These are phyloP conservation scores for Bradypodion ventrale DNA, from an alignment of 2,797 vertebrate genomes.

Conservation along the genomic window DNA sequence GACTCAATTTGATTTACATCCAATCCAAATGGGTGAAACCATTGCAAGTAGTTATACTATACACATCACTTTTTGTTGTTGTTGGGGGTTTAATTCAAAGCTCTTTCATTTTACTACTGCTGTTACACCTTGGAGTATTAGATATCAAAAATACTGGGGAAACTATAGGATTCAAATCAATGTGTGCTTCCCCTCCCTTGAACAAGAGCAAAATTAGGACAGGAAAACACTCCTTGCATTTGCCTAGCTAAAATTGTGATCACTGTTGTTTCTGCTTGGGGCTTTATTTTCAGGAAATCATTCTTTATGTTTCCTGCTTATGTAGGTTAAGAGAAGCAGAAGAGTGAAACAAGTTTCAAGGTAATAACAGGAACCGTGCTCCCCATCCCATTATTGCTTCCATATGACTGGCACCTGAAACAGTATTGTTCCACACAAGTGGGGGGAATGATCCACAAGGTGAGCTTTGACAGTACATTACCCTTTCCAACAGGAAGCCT, in stretches of 20 bases:
- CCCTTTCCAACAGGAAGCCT: slow-evolving; percentile 24
- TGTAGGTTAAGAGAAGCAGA: neutral
- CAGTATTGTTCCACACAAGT: neutral
- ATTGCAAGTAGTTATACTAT: too few relatives aligned
- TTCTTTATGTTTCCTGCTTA: neutral
- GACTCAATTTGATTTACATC: too few relatives aligned
- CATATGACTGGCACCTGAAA: neutral
- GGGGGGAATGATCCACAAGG: slow-evolving; percentile 7
- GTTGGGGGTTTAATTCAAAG: neutral
- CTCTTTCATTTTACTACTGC: neutral
- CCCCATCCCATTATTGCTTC: neutral
- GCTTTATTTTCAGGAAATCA: neutral
- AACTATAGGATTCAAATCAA: too few relatives aligned
- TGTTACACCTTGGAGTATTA: neutral
- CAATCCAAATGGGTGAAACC: too few relatives aligned
- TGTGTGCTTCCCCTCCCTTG: too few relatives aligned
- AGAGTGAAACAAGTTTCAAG: neutral
- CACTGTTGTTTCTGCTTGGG: neutral
- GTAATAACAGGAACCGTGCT: neutral
- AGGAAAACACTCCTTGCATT: neutral
- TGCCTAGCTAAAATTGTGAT: neutral
- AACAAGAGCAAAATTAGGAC: neutral
- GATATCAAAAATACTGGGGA: too few relatives aligned
- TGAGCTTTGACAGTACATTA: neutral
- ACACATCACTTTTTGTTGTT: neutral